These are phyloP conservation scores for Fratercula arctica DNA, from an alignment of 2,797 vertebrate species.

Conservation along the genomic window DNA sequence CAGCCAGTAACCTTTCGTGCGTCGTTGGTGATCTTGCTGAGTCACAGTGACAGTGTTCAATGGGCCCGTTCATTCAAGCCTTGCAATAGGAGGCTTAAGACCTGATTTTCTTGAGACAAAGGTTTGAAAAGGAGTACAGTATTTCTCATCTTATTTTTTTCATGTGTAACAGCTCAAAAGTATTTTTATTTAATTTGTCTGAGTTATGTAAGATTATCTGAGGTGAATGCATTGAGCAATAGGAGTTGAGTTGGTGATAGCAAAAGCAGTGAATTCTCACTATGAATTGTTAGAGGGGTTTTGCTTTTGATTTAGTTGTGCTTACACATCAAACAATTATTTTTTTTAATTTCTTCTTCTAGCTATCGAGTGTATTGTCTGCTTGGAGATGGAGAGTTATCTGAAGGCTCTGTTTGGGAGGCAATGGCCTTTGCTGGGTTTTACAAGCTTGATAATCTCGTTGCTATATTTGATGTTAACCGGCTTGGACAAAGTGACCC, in stretches of 20 bases:
- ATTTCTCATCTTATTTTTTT: not conserved
- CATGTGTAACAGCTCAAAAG: not conserved
- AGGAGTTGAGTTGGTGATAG: not conserved
- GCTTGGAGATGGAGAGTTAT: slow-evolving; percentile 93
- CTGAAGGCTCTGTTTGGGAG: slow-evolving; percentile 96
- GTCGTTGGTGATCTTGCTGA: slow-evolving; percentile 60
- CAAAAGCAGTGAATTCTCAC: not conserved
- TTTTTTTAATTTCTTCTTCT: not conserved
- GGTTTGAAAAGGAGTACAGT: not conserved
- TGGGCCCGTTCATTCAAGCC: not conserved
- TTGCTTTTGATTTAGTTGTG: not conserved
- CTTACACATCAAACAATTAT: not conserved
- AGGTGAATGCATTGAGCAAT: not conserved
- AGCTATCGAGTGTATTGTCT: slow-evolving; percentile 93
- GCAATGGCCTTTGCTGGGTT: slow-evolving; percentile 96
- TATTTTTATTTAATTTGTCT: not conserved
- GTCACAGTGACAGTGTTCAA: slow-evolving; percentile 63
- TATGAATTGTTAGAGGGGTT: not conserved
- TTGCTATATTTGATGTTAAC: slow-evolving; percentile 95
- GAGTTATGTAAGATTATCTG: not conserved
- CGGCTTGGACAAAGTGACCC: slow-evolving; percentile 94
- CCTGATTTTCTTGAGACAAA: not conserved
- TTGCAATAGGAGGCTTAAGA: not conserved
- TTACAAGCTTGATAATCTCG: slow-evolving; percentile 94
- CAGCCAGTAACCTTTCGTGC: not conserved